Conservation (phyloP, 2,888 invertebrate species). For the Caenorhabditis uteleia region DNA sequence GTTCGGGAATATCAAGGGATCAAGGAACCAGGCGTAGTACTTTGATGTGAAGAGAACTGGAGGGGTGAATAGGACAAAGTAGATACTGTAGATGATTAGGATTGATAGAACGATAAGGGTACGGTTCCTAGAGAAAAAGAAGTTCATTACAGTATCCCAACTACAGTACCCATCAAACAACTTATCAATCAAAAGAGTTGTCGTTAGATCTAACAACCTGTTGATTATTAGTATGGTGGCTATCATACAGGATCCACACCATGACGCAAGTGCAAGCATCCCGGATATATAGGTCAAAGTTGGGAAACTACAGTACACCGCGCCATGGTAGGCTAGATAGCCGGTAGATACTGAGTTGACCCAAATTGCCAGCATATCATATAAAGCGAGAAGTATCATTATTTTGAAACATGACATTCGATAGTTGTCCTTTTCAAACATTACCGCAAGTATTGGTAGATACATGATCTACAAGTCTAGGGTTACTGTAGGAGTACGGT, state of each 20-base stretch:
- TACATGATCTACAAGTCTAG: background rate
- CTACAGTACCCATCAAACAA: too few species aligned
- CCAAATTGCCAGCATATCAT: conserved; percentile 2
- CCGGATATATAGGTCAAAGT: conserved; percentile 6
- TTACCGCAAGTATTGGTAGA: background rate
- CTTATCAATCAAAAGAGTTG: too few species aligned
- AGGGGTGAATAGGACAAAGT: background rate
- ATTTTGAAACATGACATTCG: conserved; percentile 10
- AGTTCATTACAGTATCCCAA: too few species aligned
- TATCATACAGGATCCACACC: conserved; percentile 7
- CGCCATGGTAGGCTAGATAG: background rate
- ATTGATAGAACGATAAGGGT: too few species aligned
- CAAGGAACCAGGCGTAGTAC: background rate
- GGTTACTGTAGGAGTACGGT: too few species aligned
- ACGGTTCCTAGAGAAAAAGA: too few species aligned
- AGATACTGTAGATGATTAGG: background rate
- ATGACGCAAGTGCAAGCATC: background rate
- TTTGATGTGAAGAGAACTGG: background rate
- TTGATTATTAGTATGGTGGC: conserved; percentile 1
- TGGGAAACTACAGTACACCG: conserved; percentile 6
- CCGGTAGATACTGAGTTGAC: conserved; percentile 7
- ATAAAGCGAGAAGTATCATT: background rate
- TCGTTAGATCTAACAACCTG: conserved; percentile 1
- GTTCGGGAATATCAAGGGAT: background rate
- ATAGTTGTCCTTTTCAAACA: background rate